Base-by-base conservation (phyloP, 2,797 vertebrate genomes). In the Manis javanica region DNA sequence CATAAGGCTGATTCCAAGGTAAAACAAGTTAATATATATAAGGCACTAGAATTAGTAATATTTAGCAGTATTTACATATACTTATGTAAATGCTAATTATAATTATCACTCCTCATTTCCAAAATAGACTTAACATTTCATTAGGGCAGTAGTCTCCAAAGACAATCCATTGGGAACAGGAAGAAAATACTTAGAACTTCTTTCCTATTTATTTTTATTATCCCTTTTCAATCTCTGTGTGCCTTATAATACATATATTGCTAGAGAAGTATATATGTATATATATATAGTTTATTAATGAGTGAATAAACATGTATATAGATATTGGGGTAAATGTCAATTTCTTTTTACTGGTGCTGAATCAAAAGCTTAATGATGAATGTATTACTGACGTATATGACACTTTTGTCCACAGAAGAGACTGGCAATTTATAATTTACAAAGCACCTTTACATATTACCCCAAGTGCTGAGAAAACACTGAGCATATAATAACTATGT, bases 51-150 rank as follows among this genome's bases (percentile, higher is more conserved):
- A 79, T 75, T 87, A 84, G 55, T 78, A 86, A 74, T 79, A 57
- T 85, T 91, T 83, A 92, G 57, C 19, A 87, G 59, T 79, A 79
- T 86, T 93, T 96, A 86, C 14, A 42, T 39, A 64, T 59, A 57
- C 13, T 46, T 31, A 66, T 34, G 7, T n/a, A 68, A 75, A 81
- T 74, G 23, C 21, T 87, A 94, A 74, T 93, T 90, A 89, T 86
- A 91, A 46, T 87, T 61, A 61, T 82, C 26, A 79, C 9, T 7
- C 10, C 69, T 85, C 83, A 89, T 78, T 78, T 93, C 85, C 74
- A 78, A 87, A 91, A 81, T 26, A 37, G 66, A 63, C 23, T 64
- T 63, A 39, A 51, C 42, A 49, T 77, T 93, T 46, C 7, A 26
- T 49, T 18, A 86, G 5, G 69, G 23, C 34, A 71, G 21, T 39